Evolutionary conservation across 1,140 invertebrate genomes (phyloP).

Genomic region (Nasonia vitripennis): DNA sequence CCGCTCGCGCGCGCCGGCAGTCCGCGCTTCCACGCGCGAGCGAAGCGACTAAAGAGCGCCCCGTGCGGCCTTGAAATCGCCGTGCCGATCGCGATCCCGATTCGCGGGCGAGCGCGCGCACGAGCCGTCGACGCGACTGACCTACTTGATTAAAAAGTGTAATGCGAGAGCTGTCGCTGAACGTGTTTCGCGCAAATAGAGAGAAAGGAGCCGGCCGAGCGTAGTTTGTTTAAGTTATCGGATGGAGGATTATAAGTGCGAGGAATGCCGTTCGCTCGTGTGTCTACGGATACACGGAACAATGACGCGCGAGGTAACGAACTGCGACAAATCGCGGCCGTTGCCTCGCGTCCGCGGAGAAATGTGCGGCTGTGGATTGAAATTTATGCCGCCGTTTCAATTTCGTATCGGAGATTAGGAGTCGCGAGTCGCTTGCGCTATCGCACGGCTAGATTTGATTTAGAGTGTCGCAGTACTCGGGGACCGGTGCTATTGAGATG

Average conservation of each 20-base stretch:
- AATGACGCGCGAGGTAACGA: constrained; percentile 20
- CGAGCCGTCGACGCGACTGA: constrained; percentile 57
- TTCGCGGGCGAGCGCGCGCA: constrained; percentile 16
- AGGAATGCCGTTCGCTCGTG: background rate
- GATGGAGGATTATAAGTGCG: background rate
- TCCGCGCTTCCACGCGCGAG: background rate
- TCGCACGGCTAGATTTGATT: too few relatives aligned
- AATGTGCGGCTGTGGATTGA: background rate
- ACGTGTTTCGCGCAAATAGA: background rate
- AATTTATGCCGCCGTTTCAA: too few relatives aligned
- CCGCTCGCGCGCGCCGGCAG: background rate
- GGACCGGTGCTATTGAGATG: too few relatives aligned
- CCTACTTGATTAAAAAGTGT: constrained; percentile 68
- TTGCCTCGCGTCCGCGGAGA: background rate
- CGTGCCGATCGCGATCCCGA: constrained; percentile 60
- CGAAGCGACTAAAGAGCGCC: background rate
- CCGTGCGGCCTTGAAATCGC: constrained; percentile 57
- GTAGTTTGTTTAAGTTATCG: background rate
- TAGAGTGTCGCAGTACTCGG: too few relatives aligned
- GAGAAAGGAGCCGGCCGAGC: background rate
- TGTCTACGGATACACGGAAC: background rate
- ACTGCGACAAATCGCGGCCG: constrained; percentile 41
- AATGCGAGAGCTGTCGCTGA: constrained; percentile 52
- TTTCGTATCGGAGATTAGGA: too few relatives aligned
- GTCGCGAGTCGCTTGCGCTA: too few relatives aligned